Evolutionary conservation across 2,113 vertebrate genomes (phyloP).

Genomic region (Hyaena hyaena): DNA sequence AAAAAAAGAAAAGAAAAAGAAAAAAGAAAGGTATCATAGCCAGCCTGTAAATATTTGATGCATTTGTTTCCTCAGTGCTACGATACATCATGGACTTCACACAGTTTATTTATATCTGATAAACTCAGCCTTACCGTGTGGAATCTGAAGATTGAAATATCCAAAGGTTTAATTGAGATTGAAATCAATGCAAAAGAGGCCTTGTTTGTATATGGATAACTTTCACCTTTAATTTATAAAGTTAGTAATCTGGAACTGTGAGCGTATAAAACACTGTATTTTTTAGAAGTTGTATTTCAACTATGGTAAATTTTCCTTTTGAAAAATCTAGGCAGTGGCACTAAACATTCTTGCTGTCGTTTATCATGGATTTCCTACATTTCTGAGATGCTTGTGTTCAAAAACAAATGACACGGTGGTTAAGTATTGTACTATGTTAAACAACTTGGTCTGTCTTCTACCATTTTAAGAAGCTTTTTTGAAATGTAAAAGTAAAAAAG

Average conservation of each 20-base stretch:
- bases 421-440: constrained; percentile 77
- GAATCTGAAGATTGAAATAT: constrained; percentile 81
- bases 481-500: constrained; percentile 79
- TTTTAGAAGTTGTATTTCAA: constrained; percentile 82
- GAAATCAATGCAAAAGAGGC: constrained; percentile 84
- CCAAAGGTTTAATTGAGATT: constrained; percentile 84
- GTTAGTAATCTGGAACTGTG: constrained; percentile 80
- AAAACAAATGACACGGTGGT: constrained; percentile 77
- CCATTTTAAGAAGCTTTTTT: constrained; percentile 77
- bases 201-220: constrained; percentile 85
- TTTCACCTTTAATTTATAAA: constrained; percentile 86
- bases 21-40: constrained; percentile 65
- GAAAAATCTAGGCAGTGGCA: constrained; percentile 75
- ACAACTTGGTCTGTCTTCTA: constrained; percentile 76
- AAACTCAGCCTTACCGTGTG: constrained; percentile 81
- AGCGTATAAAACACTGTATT: constrained; percentile 76
- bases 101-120: constrained; percentile 80
- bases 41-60: constrained; percentile 82
- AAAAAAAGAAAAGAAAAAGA: no score
- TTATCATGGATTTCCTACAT: constrained; percentile 81
- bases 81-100: constrained; percentile 73
- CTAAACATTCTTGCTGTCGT: constrained; percentile 72
- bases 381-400: constrained; percentile 79
- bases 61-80: constrained; percentile 77
- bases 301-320: constrained; percentile 76